phyloP scores from a whole-genome alignment of 2,797 vertebrate genomes.

The Melopsittacus undulatus region DNA sequence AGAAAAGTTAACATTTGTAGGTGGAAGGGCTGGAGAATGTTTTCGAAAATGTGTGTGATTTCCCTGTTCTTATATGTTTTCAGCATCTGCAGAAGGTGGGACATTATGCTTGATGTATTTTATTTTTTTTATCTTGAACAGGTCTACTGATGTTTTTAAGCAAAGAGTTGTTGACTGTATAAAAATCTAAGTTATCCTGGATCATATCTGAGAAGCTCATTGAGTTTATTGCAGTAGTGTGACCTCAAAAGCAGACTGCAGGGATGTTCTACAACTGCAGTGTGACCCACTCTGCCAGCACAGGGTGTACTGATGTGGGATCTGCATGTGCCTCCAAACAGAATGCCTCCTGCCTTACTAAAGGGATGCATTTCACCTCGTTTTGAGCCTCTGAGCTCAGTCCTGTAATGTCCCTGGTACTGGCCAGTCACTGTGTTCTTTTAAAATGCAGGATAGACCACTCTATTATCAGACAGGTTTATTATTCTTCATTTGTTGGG shows the following conservation, averaged over 20 bases:
- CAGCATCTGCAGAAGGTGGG: not conserved
- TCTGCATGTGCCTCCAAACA: not conserved
- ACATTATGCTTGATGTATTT: not conserved
- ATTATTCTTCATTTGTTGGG: not conserved
- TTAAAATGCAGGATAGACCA: not conserved
- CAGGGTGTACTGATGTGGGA: not conserved
- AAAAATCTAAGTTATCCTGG: not conserved
- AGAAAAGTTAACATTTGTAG: not conserved
- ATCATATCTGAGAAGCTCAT: fast-evolving
- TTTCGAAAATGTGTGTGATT: not conserved
- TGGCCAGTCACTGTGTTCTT: not conserved
- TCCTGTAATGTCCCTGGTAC: not conserved
- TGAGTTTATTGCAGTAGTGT: not conserved
- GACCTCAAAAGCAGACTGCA: not conserved
- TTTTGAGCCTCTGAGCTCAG: not conserved
- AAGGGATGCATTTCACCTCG: not conserved
- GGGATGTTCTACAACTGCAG: not conserved
- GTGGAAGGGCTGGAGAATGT: not conserved
- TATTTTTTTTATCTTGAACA: not conserved
- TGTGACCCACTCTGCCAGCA: not conserved
- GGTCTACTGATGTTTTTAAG: not conserved
- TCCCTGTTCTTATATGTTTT: not conserved
- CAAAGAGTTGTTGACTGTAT: not conserved
- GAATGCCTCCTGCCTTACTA: not conserved
- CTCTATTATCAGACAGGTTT: conserved; percentile 44